These are phyloP conservation scores for Drosophila santomea DNA, from an alignment of 1,140 invertebrate genomes.

Conservation along the genomic window DNA sequence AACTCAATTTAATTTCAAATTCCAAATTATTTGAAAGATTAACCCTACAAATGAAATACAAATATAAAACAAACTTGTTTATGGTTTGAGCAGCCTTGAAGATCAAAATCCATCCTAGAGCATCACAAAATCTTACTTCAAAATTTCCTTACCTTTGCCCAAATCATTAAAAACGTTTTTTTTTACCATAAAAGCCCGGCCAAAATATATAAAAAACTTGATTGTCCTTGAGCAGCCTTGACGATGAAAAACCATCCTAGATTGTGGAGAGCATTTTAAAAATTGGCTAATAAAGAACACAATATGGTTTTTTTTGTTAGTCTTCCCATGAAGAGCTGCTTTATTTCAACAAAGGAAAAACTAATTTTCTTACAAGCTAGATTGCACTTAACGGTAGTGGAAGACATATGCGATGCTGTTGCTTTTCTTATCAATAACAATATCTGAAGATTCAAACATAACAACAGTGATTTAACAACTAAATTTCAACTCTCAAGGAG, in stretches of 20 bases:
- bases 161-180: background rate
- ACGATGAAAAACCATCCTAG: background rate
- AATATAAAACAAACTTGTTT: background rate
- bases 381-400: slow-evolving; percentile 47
- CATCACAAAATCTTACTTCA: too few species aligned
- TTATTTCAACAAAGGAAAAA: slow-evolving; percentile 49
- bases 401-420: slow-evolving; percentile 59
- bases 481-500: background rate
- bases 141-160: background rate
- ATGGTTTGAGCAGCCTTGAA: background rate
- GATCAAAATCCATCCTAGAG: background rate
- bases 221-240: background rate
- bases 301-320: slow-evolving; percentile 20
- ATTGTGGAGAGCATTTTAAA: background rate
- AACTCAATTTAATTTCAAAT: too few species aligned
- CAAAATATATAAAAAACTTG: background rate
- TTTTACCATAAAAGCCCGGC: too few species aligned
- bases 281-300: background rate
- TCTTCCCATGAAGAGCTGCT: slow-evolving; percentile 43
- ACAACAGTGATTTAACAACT: slow-evolving; percentile 38
- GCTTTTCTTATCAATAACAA: slow-evolving; percentile 33
- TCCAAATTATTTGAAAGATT: background rate
- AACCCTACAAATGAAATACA: background rate
- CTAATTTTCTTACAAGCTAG: slow-evolving; percentile 35
- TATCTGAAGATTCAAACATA: slow-evolving; percentile 20